Evolutionary conservation across 2,113 vertebrate genomes (phyloP), one percentile per base, ranked within the genome.

Genomic region (Sylvilagus bachmani): DNA sequence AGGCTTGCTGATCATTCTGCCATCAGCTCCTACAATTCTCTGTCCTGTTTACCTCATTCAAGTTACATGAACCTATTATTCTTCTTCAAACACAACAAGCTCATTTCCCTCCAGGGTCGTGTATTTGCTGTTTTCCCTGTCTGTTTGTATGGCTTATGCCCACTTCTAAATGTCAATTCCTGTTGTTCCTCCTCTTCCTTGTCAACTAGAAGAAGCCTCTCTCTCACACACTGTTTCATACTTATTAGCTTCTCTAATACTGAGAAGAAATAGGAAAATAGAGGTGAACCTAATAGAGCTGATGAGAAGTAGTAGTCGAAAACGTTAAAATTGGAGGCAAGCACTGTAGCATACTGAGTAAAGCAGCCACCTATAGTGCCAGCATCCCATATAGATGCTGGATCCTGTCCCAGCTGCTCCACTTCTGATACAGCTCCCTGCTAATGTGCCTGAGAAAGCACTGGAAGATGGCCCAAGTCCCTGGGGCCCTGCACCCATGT

Each of bases 181-280:
- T 80, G 10, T 90, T 90, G 31, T 75, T 70, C 38, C 13, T 86
- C 25, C 27, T 92, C 55, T 31, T 84, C 84, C 10, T 61, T 85
- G 24, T 91, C 31, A 44, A 84, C 10, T 67, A 49, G 58, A 67
- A 84, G 22, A 64, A 85, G 10, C 29, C 61, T 86, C 9, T 38
- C 51, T 83, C 84, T 79, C 19, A 88, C 58, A 16, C 12, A 88
- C 49, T 12, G n/a, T 92, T 89, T 87, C 61, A 51, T 11, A 83
- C 10, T 69, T 83, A 27, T 73, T 92, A 91, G 10, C 22, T 61
- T 84, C 6, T 89, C 66, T 80, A 69, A 53, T 51, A 79, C 21
- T 38, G 44, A 89, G 22, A 74, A 77, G 31, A 79, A 80, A 73
- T 55, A 61, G 16, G 67, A 85, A 94, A 84, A 90, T 79, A 22